Base-by-base conservation (phyloP, 2,888 invertebrate genomes). In the Capitulum mitella region DNA sequence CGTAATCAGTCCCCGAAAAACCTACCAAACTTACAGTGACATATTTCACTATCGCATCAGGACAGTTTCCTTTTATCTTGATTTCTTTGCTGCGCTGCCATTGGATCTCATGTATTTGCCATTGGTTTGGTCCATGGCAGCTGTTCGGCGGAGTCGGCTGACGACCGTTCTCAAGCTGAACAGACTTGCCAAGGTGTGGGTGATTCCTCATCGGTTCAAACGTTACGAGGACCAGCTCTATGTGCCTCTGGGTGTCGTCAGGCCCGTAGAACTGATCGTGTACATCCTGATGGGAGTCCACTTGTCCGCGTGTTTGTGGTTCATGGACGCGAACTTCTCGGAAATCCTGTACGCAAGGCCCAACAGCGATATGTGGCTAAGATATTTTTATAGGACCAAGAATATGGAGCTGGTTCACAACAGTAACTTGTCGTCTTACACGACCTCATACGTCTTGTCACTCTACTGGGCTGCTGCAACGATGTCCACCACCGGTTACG, bases 401-500 rank as follows among this genome's bases (percentile, higher is more conserved):
- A 26, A 3, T 6, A 19, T 3, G 3, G 37, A 70, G 26, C 22
- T 34, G 8, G 5, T 64, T 34, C 19, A 16, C 1, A n/a, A 3
- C 1, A 12, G 1, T 8, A n/a, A 58, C 6, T 12, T 29, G n/a
- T 6, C 26, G 16, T 5, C 8, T 3, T 19, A 34, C 14, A 34
- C 3, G 34, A 19, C 10, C 19, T 10, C 70, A 3, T 70, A 70
- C 70, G 6, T 40, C 1, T 10, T 70, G 40, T 70, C 70, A 1
- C 26, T 70, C 8, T 70, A 70, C 22, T 70, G 70, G 70, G 70
- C 70, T 1, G 40, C 70, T 10, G 70, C 70, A 8, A 70, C 70
- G 8, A 70, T 70, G 70, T 70, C 70, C 10, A 70, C 70, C 37
- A 70, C 70, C 12, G 70, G 70, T 22, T 70, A 70, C 22, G 70